Evolutionary conservation across 2,797 vertebrate species (phyloP).

Genomic region (Melanogrammus aeglefinus): DNA sequence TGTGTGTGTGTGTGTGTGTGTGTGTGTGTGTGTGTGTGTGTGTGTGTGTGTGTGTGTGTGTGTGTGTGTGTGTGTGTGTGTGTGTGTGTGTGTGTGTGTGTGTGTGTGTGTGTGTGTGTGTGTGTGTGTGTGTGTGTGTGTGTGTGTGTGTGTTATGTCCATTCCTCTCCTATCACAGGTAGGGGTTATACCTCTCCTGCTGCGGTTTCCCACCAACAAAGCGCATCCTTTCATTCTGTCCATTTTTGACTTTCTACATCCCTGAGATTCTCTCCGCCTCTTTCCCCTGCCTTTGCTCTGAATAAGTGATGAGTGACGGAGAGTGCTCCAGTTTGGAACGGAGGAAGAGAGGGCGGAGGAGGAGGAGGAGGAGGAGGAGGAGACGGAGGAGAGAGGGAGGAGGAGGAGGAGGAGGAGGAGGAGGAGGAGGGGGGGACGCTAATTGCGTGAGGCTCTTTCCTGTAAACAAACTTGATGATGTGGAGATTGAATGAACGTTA

Average conservation of each 20-base stretch:
- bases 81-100: neutral
- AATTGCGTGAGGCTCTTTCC: neutral
- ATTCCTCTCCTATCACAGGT: neutral
- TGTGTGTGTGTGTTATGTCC: neutral
- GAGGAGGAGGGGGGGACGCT: neutral
- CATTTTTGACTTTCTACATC: neutral
- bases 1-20: neutral
- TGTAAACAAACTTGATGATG: constrained; percentile 2
- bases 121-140: neutral
- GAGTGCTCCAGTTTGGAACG: neutral
- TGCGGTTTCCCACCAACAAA: neutral
- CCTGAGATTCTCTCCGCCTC: neutral
- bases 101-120: neutral
- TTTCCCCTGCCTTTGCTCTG: neutral
- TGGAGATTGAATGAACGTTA: neutral
- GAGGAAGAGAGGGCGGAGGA: neutral
- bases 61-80: neutral
- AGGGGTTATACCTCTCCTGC: neutral
- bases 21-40: neutral
- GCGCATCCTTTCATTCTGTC: neutral
- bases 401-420: neutral
- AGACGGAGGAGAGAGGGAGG: neutral
- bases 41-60: neutral
- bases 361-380: neutral
- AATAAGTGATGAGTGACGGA: neutral